These are phyloP conservation scores for Pangasius sanitwongsei DNA, from an alignment of 2,797 vertebrate genomes.

Conservation along the genomic window DNA sequence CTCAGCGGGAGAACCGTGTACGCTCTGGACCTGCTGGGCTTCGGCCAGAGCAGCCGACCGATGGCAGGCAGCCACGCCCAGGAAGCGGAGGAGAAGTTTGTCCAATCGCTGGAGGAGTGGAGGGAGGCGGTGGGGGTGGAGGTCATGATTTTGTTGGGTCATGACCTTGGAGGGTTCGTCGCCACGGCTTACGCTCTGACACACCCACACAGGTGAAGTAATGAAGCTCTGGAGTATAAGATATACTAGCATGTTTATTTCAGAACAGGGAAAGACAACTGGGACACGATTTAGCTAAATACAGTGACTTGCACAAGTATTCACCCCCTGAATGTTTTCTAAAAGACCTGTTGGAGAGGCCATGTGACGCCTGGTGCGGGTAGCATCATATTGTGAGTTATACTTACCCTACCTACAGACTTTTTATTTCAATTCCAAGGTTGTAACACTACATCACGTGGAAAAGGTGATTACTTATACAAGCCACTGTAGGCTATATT, in stretches of 20 bases:
- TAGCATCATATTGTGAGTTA: background rate
- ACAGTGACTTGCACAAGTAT: background rate
- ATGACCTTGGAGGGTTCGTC: slow-evolving; percentile 92
- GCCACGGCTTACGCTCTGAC: slow-evolving; percentile 87
- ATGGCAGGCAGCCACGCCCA: slow-evolving; percentile 76
- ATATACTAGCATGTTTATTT: background rate
- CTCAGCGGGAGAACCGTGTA: slow-evolving; percentile 78
- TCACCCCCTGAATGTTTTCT: background rate
- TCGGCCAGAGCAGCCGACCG: slow-evolving; percentile 90
- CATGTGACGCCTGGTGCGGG: background rate
- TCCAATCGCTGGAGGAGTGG: slow-evolving; percentile 91
- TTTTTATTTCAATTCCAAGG: background rate
- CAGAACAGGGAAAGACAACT: background rate
- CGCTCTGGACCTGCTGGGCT: slow-evolving; percentile 89
- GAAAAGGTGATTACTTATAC: background rate
- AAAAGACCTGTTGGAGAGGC: background rate
- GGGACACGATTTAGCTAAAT: background rate
- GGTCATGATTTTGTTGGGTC: slow-evolving; percentile 89
- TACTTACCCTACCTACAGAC: background rate
- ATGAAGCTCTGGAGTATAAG: background rate
- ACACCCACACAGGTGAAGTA: slow-evolving; percentile 84
- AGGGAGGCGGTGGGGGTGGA: slow-evolving; percentile 82
- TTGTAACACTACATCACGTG: background rate
- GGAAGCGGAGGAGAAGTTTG: slow-evolving; percentile 86
- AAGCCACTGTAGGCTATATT: background rate